Conservation (phyloP, 1,140 invertebrate species). For the Papilio glaucus region DNA sequence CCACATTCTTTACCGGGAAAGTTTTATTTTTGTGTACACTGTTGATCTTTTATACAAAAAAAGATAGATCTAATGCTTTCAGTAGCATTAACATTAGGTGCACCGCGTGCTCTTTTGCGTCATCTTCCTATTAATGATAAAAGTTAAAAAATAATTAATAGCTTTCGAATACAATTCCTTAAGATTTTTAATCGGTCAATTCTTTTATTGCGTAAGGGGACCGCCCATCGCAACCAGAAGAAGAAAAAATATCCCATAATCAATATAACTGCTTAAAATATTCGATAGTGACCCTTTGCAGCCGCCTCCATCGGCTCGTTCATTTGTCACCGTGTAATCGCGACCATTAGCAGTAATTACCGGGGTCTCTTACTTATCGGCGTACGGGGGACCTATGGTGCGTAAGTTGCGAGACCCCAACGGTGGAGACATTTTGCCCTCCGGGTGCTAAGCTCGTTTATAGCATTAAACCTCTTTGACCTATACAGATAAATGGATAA, state of each 20-base stretch:
- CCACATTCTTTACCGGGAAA: too few relatives aligned
- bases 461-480: slow-evolving; percentile 30
- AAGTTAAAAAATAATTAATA: too few relatives aligned
- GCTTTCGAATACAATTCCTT: too few relatives aligned
- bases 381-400: slow-evolving; percentile 23
- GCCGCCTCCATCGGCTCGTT: slow-evolving; percentile 38
- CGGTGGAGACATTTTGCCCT: slow-evolving; percentile 24
- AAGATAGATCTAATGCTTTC: too few relatives aligned
- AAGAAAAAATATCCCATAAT: slow-evolving; percentile 30
- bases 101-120: too few relatives aligned
- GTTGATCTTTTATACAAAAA: too few relatives aligned
- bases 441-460: slow-evolving; percentile 10
- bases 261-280: slow-evolving; percentile 31
- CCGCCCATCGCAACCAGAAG: slow-evolving; percentile 12
- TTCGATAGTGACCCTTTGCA: slow-evolving; percentile 33
- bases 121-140: too few relatives aligned
- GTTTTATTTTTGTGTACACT: too few relatives aligned
- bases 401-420: slow-evolving; percentile 26
- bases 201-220: slow-evolving; percentile 14
- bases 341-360: slow-evolving; percentile 51
- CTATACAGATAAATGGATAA: slow-evolving; percentile 21
- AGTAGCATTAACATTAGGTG: too few relatives aligned
- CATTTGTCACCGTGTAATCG: slow-evolving; percentile 47
- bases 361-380: slow-evolving; percentile 35
- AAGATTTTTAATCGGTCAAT: neutral